Evolutionary conservation across 2,888 invertebrate genomes (phyloP).

Genomic region (Pammene fasciana): DNA sequence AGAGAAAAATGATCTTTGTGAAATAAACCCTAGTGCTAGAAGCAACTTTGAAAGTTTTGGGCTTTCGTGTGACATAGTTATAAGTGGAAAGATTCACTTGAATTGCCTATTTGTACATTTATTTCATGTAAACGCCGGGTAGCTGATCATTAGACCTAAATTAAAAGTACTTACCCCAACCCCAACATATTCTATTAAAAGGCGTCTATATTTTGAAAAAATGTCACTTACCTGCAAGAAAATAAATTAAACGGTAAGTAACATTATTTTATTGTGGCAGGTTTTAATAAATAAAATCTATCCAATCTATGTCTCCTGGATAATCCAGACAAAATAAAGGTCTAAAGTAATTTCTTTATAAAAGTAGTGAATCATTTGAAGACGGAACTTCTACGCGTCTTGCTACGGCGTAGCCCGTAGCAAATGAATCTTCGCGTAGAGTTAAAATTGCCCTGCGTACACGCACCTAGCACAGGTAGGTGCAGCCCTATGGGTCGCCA

Average conservation of each 20-base stretch:
- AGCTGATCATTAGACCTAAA: constrained; percentile 12
- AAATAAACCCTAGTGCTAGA: constrained; percentile 9
- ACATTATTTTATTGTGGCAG: too few species aligned
- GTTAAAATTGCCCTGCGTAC: neutral
- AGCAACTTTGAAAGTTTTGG: neutral
- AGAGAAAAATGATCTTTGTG: neutral
- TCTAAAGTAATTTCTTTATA: too few species aligned
- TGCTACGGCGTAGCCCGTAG: constrained; percentile 8
- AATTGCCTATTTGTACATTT: constrained; percentile 38
- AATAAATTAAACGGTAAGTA: too few species aligned
- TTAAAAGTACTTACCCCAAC: neutral
- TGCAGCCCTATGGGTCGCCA: too few species aligned
- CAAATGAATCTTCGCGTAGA: neutral
- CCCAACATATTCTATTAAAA: too few species aligned
- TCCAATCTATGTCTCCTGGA: too few species aligned
- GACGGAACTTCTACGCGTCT: too few species aligned
- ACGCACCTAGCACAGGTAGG: neutral
- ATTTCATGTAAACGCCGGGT: constrained; percentile 29
- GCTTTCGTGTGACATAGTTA: constrained; percentile 34
- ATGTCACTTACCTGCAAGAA: too few species aligned
- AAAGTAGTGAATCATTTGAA: too few species aligned
- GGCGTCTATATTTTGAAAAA: too few species aligned
- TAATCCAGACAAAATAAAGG: too few species aligned
- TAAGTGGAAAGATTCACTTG: constrained; percentile 35
- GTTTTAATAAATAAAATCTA: too few species aligned